Evolutionary conservation across 1,140 invertebrate genomes (phyloP).

Genomic region (fruit fly (Drosophila melanogaster)): DNA sequence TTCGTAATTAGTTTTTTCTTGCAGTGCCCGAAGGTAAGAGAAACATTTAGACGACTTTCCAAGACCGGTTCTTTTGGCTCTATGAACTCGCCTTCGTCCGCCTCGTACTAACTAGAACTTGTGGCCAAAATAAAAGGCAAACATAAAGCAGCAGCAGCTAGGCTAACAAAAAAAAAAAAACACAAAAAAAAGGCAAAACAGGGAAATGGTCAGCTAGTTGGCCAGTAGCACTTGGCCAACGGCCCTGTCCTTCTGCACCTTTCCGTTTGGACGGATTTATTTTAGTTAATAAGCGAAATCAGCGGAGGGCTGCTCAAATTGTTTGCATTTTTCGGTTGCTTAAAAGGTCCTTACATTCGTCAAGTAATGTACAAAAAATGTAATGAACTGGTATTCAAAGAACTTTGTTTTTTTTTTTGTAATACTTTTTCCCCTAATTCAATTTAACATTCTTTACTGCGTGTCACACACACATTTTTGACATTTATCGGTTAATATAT

Average conservation of each 20-base stretch:
- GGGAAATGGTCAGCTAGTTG: constrained; percentile 29
- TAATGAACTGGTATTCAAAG: neutral
- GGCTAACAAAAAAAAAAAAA: neutral
- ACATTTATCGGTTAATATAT: too few species aligned
- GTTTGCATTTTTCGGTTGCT: constrained; percentile 7
- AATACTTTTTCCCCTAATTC: too few species aligned
- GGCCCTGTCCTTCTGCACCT: constrained; percentile 25
- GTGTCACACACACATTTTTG: too few species aligned
- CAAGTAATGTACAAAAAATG: neutral
- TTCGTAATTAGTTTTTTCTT: neutral
- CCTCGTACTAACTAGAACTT: constrained; percentile 62
- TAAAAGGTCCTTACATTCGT: neutral
- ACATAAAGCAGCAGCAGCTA: constrained; percentile 25
- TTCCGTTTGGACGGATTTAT: constrained; percentile 16
- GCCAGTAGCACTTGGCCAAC: constrained; percentile 33
- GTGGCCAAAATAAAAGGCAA: constrained; percentile 53
- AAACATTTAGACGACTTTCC: constrained; percentile 67
- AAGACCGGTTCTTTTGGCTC: constrained; percentile 64
- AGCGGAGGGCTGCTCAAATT: neutral
- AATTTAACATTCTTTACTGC: too few species aligned
- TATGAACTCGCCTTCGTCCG: constrained; percentile 44
- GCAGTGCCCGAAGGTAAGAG: constrained; percentile 12
- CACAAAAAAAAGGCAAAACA: constrained; percentile 2
- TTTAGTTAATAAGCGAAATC: constrained; percentile 23
- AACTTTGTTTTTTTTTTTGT: neutral